Percentiles rank a stretch among this genome's conserved stretches.
phyloP scores from a whole-genome alignment of 2,888 invertebrate species.

The Melikaiella ostensackeni region DNA sequence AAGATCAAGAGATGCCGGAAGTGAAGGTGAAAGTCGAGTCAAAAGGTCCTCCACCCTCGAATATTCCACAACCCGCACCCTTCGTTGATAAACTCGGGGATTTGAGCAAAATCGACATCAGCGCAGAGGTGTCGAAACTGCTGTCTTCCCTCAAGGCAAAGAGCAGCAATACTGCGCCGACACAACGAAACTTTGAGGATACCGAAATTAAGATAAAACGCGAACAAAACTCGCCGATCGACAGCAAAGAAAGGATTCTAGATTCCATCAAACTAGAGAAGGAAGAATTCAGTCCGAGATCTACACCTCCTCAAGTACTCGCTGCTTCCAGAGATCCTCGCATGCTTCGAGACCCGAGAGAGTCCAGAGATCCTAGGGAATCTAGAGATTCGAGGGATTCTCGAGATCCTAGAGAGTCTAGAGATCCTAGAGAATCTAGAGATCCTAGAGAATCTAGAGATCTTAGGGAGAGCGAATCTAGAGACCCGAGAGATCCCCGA shows the following conservation, averaged over 20 bases:
- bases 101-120: slow-evolving; percentile 86
- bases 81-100: slow-evolving; percentile 84
- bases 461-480: slow-evolving; percentile 57
- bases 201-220: slow-evolving; percentile 5
- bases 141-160: slow-evolving; percentile 77
- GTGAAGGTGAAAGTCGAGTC: slow-evolving; percentile 49
- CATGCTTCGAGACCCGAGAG: slow-evolving; percentile 73
- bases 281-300: slow-evolving; percentile 65
- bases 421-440: slow-evolving; percentile 58
- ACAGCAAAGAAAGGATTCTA: not conserved
- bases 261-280: slow-evolving; percentile 58
- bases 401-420: slow-evolving; percentile 60
- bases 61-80: slow-evolving; percentile 78
- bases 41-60: slow-evolving; percentile 63
- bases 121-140: slow-evolving; percentile 85
- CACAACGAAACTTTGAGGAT: slow-evolving; percentile 10
- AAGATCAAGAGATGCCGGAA: slow-evolving; percentile 66
- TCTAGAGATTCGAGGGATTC: slow-evolving; percentile 71
- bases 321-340: slow-evolving; percentile 72
- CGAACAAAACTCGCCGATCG: slow-evolving; percentile 41
- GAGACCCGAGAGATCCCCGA: slow-evolving; percentile 62
- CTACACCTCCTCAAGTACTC: slow-evolving; percentile 55
- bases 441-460: slow-evolving; percentile 58
- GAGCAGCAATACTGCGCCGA: slow-evolving; percentile 1
- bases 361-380: slow-evolving; percentile 69